These are phyloP conservation scores for Xestoiulus laeticollis DNA, from an alignment of 2,888 invertebrate species.

Conservation along the genomic window DNA sequence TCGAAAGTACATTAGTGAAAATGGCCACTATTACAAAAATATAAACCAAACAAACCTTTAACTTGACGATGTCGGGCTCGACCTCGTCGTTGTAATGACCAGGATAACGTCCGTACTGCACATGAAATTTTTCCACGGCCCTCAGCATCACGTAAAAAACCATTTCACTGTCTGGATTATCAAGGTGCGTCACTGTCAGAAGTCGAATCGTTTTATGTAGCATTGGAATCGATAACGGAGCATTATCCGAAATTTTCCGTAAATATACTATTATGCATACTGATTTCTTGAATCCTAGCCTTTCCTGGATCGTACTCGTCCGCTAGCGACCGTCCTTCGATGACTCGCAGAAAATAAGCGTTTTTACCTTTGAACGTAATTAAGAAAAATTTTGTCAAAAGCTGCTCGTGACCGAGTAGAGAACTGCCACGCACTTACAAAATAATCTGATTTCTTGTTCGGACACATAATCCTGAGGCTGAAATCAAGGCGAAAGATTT, in stretches of 20 bases:
- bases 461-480: slow-evolving; percentile 76
- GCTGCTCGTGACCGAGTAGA: neutral
- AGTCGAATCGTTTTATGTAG: neutral
- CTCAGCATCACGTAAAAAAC: slow-evolving; percentile 89
- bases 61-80: slow-evolving; percentile 87
- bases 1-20: neutral
- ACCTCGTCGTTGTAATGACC: slow-evolving; percentile 85
- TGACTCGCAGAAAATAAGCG: slow-evolving; percentile 79
- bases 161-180: slow-evolving; percentile 86
- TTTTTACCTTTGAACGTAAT: slow-evolving; percentile 70
- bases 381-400: slow-evolving; percentile 46
- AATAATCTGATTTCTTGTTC: slow-evolving; percentile 84
- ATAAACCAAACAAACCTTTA: slow-evolving; percentile 72
- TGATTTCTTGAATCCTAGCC: slow-evolving; percentile 70
- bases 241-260: neutral
- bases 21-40: neutral
- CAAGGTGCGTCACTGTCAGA: slow-evolving; percentile 65
- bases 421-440: slow-evolving; percentile 68
- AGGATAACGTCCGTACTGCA: slow-evolving; percentile 88
- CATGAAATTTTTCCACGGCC: slow-evolving; percentile 88
- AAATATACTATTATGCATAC: slow-evolving; percentile 62
- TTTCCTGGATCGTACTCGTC: slow-evolving; percentile 79
- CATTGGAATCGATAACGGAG: neutral
- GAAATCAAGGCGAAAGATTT: slow-evolving; percentile 57
- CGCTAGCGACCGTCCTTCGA: slow-evolving; percentile 77